phyloP scores from a whole-genome alignment of 1,140 invertebrate species.

The Danaus melanippus region DNA sequence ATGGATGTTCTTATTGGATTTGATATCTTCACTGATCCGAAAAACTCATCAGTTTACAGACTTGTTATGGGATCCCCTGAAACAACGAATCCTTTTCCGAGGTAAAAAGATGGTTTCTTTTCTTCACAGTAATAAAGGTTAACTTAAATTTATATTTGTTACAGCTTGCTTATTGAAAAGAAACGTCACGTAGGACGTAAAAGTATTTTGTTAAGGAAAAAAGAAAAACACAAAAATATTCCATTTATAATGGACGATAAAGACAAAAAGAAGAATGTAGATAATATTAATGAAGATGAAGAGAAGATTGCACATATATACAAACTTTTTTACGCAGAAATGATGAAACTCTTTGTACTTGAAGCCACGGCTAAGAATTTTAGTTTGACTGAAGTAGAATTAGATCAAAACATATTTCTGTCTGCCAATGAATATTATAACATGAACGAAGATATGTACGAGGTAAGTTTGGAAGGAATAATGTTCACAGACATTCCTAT shows the following conservation, averaged over 20 bases:
- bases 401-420: constrained; percentile 59
- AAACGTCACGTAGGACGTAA: constrained; percentile 31
- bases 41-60: constrained; percentile 76
- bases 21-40: constrained; percentile 77
- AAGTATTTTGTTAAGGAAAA: constrained; percentile 11
- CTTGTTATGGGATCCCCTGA: constrained; percentile 77
- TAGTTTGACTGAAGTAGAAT: constrained; percentile 45
- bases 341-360: constrained; percentile 50
- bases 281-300: constrained; percentile 29
- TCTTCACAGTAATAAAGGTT: neutral
- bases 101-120: constrained; percentile 57
- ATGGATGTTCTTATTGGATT: constrained; percentile 80
- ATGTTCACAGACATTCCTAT: no score
- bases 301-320: constrained; percentile 38
- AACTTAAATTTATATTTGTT: constrained; percentile 16
- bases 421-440: constrained; percentile 66
- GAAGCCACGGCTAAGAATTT: constrained; percentile 33
- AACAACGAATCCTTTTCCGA: constrained; percentile 75
- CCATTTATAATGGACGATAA: constrained; percentile 6
- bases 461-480: constrained; percentile 45
- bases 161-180: constrained; percentile 41
- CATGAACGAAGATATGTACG: constrained; percentile 68
- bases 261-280: constrained; percentile 6
- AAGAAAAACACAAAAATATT: constrained; percentile 4
- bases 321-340: constrained; percentile 46